Evolutionary conservation across 2,888 invertebrate species (phyloP).

Genomic region (Deilephila elpenor): DNA sequence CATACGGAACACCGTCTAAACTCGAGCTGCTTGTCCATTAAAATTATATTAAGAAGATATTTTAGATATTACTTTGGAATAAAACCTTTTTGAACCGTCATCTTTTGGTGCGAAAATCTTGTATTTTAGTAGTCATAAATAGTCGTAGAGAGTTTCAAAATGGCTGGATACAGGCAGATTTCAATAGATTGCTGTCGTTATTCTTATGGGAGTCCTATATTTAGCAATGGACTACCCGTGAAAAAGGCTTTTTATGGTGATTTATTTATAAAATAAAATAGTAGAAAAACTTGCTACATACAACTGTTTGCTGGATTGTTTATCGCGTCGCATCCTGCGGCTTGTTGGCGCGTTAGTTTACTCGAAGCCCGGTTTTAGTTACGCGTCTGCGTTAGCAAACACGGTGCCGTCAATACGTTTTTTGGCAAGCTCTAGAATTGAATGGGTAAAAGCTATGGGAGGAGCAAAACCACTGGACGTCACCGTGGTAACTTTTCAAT

Average conservation of each 20-base stretch:
- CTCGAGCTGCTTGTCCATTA: not conserved
- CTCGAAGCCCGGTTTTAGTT: not conserved
- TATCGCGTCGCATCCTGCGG: not conserved
- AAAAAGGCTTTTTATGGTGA: too few relatives aligned
- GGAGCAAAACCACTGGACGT: not conserved
- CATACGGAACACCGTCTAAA: conserved; percentile 31
- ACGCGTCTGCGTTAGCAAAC: conserved; percentile 7
- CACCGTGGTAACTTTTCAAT: not conserved
- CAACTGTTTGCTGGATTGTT: not conserved
- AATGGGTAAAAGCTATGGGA: conserved; percentile 8
- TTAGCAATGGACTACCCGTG: too few relatives aligned
- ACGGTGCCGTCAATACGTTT: conserved; percentile 12
- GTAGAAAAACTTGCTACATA: too few relatives aligned
- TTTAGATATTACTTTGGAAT: not conserved
- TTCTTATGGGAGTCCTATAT: too few relatives aligned
- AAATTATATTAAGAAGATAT: conserved; percentile 10
- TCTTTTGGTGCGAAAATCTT: too few relatives aligned
- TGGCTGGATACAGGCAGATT: too few relatives aligned
- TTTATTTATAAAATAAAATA: not conserved
- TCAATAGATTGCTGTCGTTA: too few relatives aligned
- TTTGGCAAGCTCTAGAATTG: conserved; percentile 16
- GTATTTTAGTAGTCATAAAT: too few relatives aligned
- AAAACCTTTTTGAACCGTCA: not conserved
- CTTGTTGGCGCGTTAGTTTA: conserved; percentile 15
- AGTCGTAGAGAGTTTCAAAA: too few relatives aligned